Percentiles rank a stretch among this genome's conserved stretches.
These are phyloP conservation scores for Gobius niger DNA, from an alignment of 2,113 vertebrate species.

Conservation along the genomic window DNA sequence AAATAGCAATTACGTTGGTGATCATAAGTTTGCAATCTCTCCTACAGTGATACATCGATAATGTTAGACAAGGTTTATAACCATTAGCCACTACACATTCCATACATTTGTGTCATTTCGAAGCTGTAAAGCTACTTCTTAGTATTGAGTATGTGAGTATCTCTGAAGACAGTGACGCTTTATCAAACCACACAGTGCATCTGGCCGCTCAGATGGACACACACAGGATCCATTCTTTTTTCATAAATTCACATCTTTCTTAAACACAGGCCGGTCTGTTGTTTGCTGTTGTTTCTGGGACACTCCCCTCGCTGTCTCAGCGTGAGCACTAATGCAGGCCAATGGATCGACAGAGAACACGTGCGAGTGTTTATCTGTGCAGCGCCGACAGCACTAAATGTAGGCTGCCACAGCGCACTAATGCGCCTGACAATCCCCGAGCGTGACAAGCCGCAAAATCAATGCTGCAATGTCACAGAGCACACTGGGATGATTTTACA, in stretches of 20 bases:
- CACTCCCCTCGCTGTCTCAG: background rate
- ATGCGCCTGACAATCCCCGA: slow-evolving; percentile 37
- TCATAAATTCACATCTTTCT: background rate
- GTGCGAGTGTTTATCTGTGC: slow-evolving; percentile 28
- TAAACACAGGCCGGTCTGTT: background rate
- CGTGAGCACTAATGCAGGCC: background rate
- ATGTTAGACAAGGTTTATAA: background rate
- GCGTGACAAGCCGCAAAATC: slow-evolving; percentile 46
- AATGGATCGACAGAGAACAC: background rate
- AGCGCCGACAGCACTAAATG: slow-evolving; percentile 26
- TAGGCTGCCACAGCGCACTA: slow-evolving; percentile 36
- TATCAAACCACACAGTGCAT: background rate
- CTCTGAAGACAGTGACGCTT: background rate
- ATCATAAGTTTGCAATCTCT: too few species aligned
- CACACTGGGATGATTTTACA: slow-evolving; percentile 15
- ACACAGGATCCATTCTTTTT: slow-evolving; percentile 4
- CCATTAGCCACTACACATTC: too few species aligned
- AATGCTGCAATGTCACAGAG: slow-evolving; percentile 32
- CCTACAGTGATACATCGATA: background rate
- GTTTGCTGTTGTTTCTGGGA: background rate
- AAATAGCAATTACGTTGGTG: too few species aligned
- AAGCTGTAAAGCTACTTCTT: background rate
- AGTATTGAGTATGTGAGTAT: background rate
- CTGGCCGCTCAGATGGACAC: background rate
- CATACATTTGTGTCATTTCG: too few species aligned